phyloP scores from a whole-genome alignment of 2,888 invertebrate species.

The Sericinus montela region DNA sequence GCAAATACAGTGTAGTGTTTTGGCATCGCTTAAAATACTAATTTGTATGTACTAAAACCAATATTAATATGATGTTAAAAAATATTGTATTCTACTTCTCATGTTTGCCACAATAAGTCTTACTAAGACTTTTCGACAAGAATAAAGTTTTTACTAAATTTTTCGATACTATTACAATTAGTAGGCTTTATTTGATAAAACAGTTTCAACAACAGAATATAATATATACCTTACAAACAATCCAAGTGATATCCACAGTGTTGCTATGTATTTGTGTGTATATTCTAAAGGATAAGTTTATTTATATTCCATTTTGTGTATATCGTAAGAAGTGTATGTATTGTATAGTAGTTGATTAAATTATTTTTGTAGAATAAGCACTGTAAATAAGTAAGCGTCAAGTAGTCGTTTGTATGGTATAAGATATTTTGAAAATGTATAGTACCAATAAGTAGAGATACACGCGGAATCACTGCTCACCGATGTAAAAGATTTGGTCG shows the following conservation, averaged over 20 bases:
- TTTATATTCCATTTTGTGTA: conserved; percentile 58
- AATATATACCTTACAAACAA: conserved; percentile 15
- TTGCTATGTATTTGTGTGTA: conserved; percentile 37
- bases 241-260: conserved; percentile 32
- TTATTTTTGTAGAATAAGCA: conserved; percentile 77
- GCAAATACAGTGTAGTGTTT: too few species aligned
- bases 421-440: conserved; percentile 50
- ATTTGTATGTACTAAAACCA: too few species aligned
- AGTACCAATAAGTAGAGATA: conserved; percentile 45
- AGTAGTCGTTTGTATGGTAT: conserved; percentile 64
- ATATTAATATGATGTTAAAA: too few species aligned
- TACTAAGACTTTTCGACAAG: not conserved
- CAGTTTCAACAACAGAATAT: not conserved
- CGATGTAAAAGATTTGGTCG: not conserved
- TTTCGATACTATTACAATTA: not conserved
- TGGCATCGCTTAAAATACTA: too few species aligned
- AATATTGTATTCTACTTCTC: too few species aligned
- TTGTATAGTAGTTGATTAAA: conserved; percentile 74
- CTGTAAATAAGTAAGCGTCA: conserved; percentile 61
- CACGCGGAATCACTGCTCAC: conserved; percentile 41
- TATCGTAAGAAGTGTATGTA: conserved; percentile 37
- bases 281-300: conserved; percentile 46
- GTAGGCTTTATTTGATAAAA: not conserved
- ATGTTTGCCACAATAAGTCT: too few species aligned
- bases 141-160: not conserved